Base-by-base conservation (phyloP, 2,888 invertebrate genomes). In the Helleia helle region DNA sequence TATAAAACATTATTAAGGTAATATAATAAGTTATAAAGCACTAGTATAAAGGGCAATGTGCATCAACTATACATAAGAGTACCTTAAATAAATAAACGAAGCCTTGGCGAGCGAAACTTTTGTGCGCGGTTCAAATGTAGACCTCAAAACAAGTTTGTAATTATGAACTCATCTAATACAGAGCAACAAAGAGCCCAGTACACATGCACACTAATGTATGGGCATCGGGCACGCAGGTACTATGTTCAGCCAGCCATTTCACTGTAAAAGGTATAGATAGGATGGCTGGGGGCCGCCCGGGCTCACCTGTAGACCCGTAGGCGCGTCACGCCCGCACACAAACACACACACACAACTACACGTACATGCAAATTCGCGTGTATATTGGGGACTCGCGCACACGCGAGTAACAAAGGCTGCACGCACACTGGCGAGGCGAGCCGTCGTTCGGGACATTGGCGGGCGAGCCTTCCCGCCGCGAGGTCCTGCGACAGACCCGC, bases 381-480 rank as follows among this genome's bases (percentile, higher is more conserved):
- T 24, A 51, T 45, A 41, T 6, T 42, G 25, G 26, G 14, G 34
- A 9, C 41, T 34, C 40, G 31, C 37, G 55, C 42, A 47, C 49
- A 45, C 39, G 41, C 42, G 47, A 48, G 51, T 53, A 52, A 50
- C 51, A 55, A 56, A 58, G 58, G 62, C 50, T 58, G 55, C 55
- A 38, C 52, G 48, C 53, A 52, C 55, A 49, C 46, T 40, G 14
- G 48, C 48, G 13, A 13, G 12, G 8, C 42, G 50, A 51, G 52
- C 55, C 55, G 51, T 55, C 58, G 58, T 55, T 63, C 62, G 57
- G 56, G 61, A 55, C 81, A 81, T 58, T 74, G 76, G 83, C 83
- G 81, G 83, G 75, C 75, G 65, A 80, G 73, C 75, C 60, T 68
- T 76, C 73, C 75, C 80, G 77, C 73, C 72, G 81, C 60, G 67